phyloP scores from a whole-genome alignment of 2,113 vertebrate species.

The Meleagris gallopavo region DNA sequence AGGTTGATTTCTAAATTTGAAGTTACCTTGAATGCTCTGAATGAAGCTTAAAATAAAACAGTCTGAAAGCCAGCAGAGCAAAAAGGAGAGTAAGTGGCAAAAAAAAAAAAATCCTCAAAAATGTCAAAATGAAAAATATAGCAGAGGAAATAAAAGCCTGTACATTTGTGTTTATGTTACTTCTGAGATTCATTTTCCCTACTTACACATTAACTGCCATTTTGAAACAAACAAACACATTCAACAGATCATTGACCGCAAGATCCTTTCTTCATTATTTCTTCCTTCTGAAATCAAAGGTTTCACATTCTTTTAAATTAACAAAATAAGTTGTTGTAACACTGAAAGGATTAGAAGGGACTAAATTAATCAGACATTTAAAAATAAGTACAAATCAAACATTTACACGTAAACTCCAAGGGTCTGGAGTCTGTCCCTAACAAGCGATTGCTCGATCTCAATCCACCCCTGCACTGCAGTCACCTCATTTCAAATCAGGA shows the following conservation, averaged over 20 bases:
- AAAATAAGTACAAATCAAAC: neutral
- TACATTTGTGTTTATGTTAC: neutral
- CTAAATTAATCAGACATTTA: neutral
- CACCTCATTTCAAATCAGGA: neutral
- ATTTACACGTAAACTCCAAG: neutral
- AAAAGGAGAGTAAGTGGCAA: neutral
- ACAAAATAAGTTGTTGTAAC: neutral
- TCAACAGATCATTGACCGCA: neutral
- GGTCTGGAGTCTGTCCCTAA: neutral
- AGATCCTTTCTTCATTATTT: neutral
- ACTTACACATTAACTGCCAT: neutral
- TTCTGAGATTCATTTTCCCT: neutral
- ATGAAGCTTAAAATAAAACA: neutral
- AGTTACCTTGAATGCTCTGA: neutral
- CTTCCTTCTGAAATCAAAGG: neutral
- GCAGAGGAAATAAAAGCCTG: accelerated
- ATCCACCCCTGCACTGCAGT: neutral
- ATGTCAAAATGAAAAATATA: neutral
- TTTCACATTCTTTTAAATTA: neutral
- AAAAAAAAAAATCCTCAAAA: neutral
- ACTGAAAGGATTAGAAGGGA: neutral
- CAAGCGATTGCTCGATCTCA: neutral
- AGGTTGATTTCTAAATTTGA: neutral
- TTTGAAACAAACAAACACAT: neutral
- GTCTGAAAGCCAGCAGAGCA: neutral